Base-by-base conservation (phyloP, 2,113 vertebrate genomes). In the Rallus limicola region DNA sequence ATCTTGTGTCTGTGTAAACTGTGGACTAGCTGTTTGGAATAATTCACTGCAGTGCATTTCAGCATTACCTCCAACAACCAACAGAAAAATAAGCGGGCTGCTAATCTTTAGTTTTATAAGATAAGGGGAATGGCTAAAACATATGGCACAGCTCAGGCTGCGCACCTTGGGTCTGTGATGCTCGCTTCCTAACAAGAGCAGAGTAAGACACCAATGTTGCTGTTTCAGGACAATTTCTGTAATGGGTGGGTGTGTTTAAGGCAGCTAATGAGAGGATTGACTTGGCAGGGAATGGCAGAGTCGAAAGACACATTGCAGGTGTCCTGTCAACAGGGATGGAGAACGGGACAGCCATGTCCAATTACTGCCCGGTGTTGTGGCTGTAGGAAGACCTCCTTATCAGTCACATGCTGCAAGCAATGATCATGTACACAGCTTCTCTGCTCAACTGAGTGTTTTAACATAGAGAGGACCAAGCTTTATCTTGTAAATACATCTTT, bases 401-500 rank as follows among this genome's bases (percentile, higher is more conserved):
- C 48, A 88, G 75, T 31, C 64, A 12, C 53, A 25, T 50, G 82
- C 52, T 86, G 82, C 76, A 76, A 86, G 76, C 21, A 59, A 68
- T 53, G 68, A 68, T 70, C 48, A 16, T 8, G 34, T n/a, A 63
- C 60, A 77, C 40, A 58, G 59, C 86, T 95, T 64, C 60, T 96
- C 94, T 91, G 77, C 84, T 92, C 34, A 79, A 93, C 85, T 55
- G 48, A 84, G 34, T 88, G 68, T 40, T 93, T 96, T 68, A 86
- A 91, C 70, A 67, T 24, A 58, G 65, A 90, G 70, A 81, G 92
- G 33, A 59, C 52, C 46, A 16, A 75, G 55, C 38, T 96, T 92
- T 97, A 72, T 95, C 92, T 96, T 71, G 42, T 88, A 92, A 93
- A 86, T 70, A 36, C 72, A 88, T 97, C 95, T 97, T 93, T 74